phyloP scores from a whole-genome alignment of 2,797 vertebrate genomes.

The Microcaecilia unicolor region DNA sequence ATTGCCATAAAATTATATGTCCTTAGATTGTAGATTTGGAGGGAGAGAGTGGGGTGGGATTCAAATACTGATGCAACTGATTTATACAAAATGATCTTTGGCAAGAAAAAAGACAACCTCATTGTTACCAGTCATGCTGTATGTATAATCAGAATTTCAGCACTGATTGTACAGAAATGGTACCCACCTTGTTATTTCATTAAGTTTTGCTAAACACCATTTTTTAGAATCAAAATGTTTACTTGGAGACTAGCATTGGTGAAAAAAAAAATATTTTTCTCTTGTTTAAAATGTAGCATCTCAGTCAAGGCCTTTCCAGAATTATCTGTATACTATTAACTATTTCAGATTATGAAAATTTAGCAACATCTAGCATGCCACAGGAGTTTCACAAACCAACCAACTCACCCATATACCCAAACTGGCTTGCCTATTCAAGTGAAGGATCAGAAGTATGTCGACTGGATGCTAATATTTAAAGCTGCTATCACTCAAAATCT shows the following conservation, averaged over 20 bases:
- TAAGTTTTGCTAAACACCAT: slow-evolving; percentile 32
- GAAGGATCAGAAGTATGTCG: too few species aligned
- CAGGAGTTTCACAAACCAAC: too few species aligned
- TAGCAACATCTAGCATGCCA: slow-evolving; percentile 18
- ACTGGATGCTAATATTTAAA: too few species aligned
- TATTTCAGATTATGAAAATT: slow-evolving; percentile 20
- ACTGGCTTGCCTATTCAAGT: too few species aligned
- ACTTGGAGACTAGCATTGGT: slow-evolving; percentile 20
- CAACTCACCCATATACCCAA: too few species aligned
- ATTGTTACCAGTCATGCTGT: slow-evolving; percentile 75
- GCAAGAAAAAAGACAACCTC: slow-evolving; percentile 71
- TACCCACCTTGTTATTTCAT: slow-evolving; percentile 49
- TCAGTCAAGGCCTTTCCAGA: slow-evolving; percentile 21
- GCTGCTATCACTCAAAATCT: too few species aligned
- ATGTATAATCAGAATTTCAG: slow-evolving; percentile 70
- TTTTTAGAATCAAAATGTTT: too few species aligned
- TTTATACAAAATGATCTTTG: slow-evolving; percentile 80
- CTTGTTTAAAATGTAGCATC: slow-evolving; percentile 10
- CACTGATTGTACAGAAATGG: slow-evolving; percentile 36
- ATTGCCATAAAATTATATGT: slow-evolving; percentile 63
- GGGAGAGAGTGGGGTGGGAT: slow-evolving; percentile 47
- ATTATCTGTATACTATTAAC: slow-evolving; percentile 19
- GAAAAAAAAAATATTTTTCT: slow-evolving; percentile 17
- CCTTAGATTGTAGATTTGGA: slow-evolving; percentile 62
- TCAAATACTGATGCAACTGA: slow-evolving; percentile 74